Evolutionary conservation across 2,888 invertebrate genomes (phyloP).

Genomic region (Pogonocherus hispidulus): DNA sequence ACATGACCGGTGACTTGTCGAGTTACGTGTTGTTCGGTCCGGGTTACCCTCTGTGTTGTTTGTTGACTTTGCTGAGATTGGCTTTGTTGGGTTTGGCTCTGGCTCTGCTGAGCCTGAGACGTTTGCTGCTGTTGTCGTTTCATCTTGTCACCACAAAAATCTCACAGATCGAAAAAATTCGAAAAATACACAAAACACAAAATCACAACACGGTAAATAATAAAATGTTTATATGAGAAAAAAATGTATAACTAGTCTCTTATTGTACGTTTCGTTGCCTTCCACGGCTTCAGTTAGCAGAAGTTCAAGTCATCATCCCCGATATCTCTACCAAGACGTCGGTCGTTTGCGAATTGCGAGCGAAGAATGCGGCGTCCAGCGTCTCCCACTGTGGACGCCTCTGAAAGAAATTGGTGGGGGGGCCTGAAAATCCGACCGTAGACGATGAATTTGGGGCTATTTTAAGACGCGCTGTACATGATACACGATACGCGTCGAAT

Average conservation of each 20-base stretch:
- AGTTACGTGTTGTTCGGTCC: slow-evolving; percentile 85
- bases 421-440: slow-evolving; percentile 45
- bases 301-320: slow-evolving; percentile 83
- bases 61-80: slow-evolving; percentile 69
- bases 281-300: slow-evolving; percentile 76
- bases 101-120: slow-evolving; percentile 65
- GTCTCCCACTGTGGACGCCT: slow-evolving; percentile 63
- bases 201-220: slow-evolving; percentile 62
- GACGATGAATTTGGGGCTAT: slow-evolving; percentile 58
- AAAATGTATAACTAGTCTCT: slow-evolving; percentile 59
- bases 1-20: slow-evolving; percentile 81
- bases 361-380: slow-evolving; percentile 77
- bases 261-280: slow-evolving; percentile 60
- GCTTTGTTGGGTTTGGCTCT: slow-evolving; percentile 68
- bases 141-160: slow-evolving; percentile 74
- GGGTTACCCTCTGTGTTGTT: slow-evolving; percentile 73
- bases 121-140: slow-evolving; percentile 78
- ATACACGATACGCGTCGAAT: slow-evolving; percentile 52
- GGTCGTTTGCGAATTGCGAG: slow-evolving; percentile 94
- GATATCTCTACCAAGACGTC: slow-evolving; percentile 87
- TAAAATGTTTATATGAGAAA: slow-evolving; percentile 47
- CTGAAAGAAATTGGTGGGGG: slow-evolving; percentile 41
- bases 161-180: slow-evolving; percentile 52
- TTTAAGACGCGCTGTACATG: slow-evolving; percentile 56
- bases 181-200: slow-evolving; percentile 61